These are phyloP conservation scores for Acanthosepion pharaonis DNA, from an alignment of 2,888 invertebrate species.

Conservation along the genomic window DNA sequence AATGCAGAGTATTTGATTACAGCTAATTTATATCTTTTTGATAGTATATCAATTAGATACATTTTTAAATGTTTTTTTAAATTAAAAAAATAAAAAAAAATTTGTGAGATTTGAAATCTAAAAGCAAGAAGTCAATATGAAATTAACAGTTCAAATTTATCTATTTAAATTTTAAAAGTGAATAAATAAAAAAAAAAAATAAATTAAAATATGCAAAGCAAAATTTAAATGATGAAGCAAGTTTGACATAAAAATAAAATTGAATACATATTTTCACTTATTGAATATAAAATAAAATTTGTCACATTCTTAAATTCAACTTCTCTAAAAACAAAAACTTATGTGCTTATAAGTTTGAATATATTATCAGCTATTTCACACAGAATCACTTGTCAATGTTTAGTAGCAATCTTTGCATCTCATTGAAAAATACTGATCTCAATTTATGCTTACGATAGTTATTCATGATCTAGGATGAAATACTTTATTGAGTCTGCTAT, in stretches of 20 bases:
- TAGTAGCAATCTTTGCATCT: not conserved
- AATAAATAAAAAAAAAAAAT: not conserved
- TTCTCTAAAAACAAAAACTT: not conserved
- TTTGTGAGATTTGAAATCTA: too few species aligned
- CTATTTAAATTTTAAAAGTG: not conserved
- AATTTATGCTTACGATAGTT: not conserved
- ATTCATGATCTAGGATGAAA: constrained; percentile 47
- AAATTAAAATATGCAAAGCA: not conserved
- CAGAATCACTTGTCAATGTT: not conserved
- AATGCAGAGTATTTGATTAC: too few species aligned
- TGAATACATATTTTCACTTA: not conserved
- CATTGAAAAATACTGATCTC: not conserved
- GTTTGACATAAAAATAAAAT: not conserved
- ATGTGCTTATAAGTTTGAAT: not conserved
- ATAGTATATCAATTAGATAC: not conserved
- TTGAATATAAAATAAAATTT: not conserved
- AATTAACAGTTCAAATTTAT: not conserved
- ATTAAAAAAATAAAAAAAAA: too few species aligned
- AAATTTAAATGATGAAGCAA: not conserved
- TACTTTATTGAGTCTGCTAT: constrained; percentile 54
- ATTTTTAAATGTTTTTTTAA: too few species aligned
- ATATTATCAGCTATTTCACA: not conserved
- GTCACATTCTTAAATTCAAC: not conserved
- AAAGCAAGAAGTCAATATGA: not conserved
- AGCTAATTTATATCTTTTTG: not conserved